Evolutionary conservation across 2,888 invertebrate species (phyloP).

Genomic region (Syritta pipiens): DNA sequence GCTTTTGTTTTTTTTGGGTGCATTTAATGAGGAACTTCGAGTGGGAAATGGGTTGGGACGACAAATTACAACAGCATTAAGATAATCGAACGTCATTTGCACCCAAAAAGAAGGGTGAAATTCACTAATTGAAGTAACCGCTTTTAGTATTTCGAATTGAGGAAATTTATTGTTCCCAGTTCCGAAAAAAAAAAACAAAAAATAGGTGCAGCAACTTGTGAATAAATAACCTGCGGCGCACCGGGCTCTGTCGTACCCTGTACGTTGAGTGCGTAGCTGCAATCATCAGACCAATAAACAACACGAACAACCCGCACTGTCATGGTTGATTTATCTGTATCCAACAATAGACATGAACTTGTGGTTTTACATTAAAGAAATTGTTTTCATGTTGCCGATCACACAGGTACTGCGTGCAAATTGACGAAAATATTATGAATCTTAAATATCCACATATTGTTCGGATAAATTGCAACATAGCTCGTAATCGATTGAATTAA

Average conservation of each 20-base stretch:
- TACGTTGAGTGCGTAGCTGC: neutral
- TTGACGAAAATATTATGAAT: no score
- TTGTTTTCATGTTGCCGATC: neutral
- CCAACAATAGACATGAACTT: neutral
- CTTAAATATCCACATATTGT: no score
- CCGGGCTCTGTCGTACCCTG: neutral
- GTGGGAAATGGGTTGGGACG: neutral
- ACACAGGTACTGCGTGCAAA: no score
- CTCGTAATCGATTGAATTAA: no score
- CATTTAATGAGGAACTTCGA: neutral
- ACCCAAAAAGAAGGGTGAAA: neutral
- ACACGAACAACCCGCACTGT: neutral
- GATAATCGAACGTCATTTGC: neutral
- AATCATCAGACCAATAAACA: neutral
- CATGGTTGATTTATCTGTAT: neutral
- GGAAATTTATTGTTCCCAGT: neutral
- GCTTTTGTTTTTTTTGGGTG: neutral
- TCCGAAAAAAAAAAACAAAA: no score
- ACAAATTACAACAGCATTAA: neutral
- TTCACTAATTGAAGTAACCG: neutral
- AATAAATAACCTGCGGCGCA: neutral
- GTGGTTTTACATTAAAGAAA: neutral
- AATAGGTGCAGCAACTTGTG: slow-evolving; percentile 8
- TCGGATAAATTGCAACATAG: no score
- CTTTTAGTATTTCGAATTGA: neutral